Conservation (phyloP, 2,888 invertebrate species). For the Amblyteles armatorius region DNA sequence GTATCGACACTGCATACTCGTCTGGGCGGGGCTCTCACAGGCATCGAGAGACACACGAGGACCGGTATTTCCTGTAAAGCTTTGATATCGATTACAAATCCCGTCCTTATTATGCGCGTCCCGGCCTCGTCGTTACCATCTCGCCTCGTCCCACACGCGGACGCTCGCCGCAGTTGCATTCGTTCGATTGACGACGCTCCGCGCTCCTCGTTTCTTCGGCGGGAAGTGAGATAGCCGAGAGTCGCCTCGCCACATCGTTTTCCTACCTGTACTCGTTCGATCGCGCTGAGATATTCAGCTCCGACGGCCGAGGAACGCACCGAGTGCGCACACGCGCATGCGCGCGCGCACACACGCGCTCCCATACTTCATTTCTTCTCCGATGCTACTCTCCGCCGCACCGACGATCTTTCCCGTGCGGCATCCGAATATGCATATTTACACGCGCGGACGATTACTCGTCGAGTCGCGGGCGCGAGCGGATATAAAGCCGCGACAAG, state of each 20-base stretch:
- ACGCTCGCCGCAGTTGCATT: conserved; percentile 3
- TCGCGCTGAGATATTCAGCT: not conserved
- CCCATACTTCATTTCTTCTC: not conserved
- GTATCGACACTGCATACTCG: conserved; percentile 24
- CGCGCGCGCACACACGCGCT: not conserved
- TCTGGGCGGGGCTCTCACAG: conserved; percentile 18
- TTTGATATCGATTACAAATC: conserved; percentile 71
- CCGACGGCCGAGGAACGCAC: too few species aligned
- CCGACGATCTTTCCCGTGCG: not conserved
- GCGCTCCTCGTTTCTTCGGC: conserved; percentile 7
- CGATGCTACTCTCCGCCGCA: not conserved
- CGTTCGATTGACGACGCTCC: not conserved
- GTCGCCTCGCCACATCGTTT: not conserved
- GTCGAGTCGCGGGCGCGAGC: conserved; percentile 31
- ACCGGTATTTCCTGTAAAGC: conserved; percentile 67
- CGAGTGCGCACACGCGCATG: too few species aligned
- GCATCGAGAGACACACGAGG: conserved; percentile 32
- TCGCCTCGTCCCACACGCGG: conserved; percentile 19
- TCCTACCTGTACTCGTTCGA: not conserved
- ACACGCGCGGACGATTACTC: conserved; percentile 40
- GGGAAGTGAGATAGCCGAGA: not conserved
- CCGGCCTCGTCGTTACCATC: conserved; percentile 47
- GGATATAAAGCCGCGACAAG: conserved; percentile 69
- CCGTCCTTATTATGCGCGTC: conserved; percentile 69
- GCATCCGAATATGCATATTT: conserved; percentile 45